phyloP scores from a whole-genome alignment of 2,113 vertebrate genomes.

The Tupaia chinensis region DNA sequence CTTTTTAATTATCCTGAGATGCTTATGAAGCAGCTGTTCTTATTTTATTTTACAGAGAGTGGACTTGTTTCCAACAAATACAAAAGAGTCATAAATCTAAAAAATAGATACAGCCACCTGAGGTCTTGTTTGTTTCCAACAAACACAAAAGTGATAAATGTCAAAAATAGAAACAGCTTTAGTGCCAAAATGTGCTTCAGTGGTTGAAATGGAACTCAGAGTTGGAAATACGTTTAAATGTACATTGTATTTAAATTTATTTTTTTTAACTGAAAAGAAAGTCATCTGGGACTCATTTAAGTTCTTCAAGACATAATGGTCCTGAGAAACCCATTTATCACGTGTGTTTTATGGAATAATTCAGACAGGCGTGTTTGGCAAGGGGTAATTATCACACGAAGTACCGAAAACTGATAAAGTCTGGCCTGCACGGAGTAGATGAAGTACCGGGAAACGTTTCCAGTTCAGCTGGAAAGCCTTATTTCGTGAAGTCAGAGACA shows the following conservation, averaged over 20 bases:
- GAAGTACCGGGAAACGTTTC: neutral
- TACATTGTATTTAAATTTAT: conserved; percentile 86
- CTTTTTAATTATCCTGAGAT: conserved; percentile 44
- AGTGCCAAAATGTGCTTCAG: conserved; percentile 76
- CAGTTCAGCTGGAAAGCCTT: conserved; percentile 21
- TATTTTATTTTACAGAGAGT: conserved; percentile 70
- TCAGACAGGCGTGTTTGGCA: conserved; percentile 82
- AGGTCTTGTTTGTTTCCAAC: conserved; percentile 71
- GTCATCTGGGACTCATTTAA: conserved; percentile 86
- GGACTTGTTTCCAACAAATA: conserved; percentile 70
- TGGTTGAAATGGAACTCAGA: conserved; percentile 72
- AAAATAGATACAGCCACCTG: conserved; percentile 74
- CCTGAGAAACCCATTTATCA: conserved; percentile 85
- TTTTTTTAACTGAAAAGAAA: conserved; percentile 84
- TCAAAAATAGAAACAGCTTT: conserved; percentile 86
- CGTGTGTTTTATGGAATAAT: conserved; percentile 81
- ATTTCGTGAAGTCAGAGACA: conserved; percentile 26
- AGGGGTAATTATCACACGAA: conserved; percentile 77
- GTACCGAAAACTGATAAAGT: conserved; percentile 71
- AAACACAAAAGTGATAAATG: conserved; percentile 80
- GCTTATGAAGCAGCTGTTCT: conserved; percentile 61
- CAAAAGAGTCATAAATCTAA: conserved; percentile 76
- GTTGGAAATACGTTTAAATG: conserved; percentile 88
- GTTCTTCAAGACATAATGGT: conserved; percentile 80
- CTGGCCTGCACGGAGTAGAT: conserved; percentile 53